Percentiles rank a stretch among this genome's conserved stretches.
These are phyloP conservation scores for Choreutis nemorana DNA, from an alignment of 2,888 invertebrate genomes.

Conservation along the genomic window DNA sequence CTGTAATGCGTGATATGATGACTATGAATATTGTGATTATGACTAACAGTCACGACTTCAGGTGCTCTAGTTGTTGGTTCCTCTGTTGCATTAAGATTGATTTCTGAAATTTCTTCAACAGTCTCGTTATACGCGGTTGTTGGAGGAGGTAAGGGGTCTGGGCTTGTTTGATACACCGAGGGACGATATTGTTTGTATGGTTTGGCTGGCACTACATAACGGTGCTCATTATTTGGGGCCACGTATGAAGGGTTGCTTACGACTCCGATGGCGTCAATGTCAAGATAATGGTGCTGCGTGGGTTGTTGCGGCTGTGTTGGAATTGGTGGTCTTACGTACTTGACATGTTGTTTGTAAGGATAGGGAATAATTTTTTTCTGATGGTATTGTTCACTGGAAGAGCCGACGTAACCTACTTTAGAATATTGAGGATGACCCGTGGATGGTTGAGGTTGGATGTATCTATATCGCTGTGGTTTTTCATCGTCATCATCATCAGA, in stretches of 20 bases:
- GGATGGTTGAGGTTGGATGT: slow-evolving; percentile 10
- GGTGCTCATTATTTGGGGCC: slow-evolving; percentile 22
- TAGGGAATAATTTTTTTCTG: slow-evolving; percentile 32
- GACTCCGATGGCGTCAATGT: slow-evolving; percentile 16
- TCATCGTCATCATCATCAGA: slow-evolving; percentile 33
- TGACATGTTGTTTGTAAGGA: slow-evolving; percentile 26
- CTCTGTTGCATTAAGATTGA: slow-evolving; percentile 18
- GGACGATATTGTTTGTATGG: slow-evolving; percentile 35
- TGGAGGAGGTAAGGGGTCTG: slow-evolving; percentile 15
- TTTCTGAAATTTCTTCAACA: slow-evolving; percentile 20
- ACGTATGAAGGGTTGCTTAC: slow-evolving; percentile 18
- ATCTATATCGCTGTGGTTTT: slow-evolving; percentile 22
- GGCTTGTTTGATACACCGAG: slow-evolving; percentile 32
- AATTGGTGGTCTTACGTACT: slow-evolving; percentile 30
- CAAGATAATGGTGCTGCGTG: slow-evolving; percentile 27
- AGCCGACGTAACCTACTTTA: slow-evolving; percentile 31
- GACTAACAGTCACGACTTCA: slow-evolving; percentile 22
- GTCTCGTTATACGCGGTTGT: slow-evolving; percentile 20
- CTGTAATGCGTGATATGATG: slow-evolving; percentile 27
- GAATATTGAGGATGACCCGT: slow-evolving; percentile 24
- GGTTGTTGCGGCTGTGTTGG: slow-evolving; percentile 24
- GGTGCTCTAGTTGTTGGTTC: slow-evolving; percentile 28
- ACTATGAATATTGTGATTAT: too few species aligned
- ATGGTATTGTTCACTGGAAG: slow-evolving; percentile 27
- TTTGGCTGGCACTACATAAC: slow-evolving; percentile 24